Base-by-base conservation (phyloP, 1,140 invertebrate genomes). In the Orussus abietinus region DNA sequence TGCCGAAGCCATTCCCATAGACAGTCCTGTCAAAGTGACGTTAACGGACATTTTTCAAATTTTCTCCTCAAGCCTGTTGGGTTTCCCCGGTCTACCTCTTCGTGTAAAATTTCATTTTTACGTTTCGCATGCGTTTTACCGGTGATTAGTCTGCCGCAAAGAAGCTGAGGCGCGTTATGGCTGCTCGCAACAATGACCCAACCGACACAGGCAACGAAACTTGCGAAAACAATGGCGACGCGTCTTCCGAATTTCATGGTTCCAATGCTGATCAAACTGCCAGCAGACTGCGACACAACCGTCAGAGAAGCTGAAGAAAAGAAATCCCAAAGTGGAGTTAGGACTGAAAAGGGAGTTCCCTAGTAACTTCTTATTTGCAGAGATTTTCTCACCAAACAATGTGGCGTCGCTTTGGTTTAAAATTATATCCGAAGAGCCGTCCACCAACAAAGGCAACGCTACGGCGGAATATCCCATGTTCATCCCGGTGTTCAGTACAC, bases 111-210 rank as follows among this genome's bases (percentile, higher is more conserved):
- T n/a, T n/a, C n/a, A n/a, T n/a, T n/a, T n/a, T n/a, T n/a, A n/a
- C n/a, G n/a, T n/a, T n/a, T n/a, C n/a, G n/a, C n/a, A n/a, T n/a
- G n/a, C n/a, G n/a, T n/a, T 36, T 40, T 36, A 57, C 67, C 65
- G 5, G 67, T 72, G 9, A 77, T 39, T 22, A 76, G 51, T 45
- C 76, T 59, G 2, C 74, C 75, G n/a, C 66, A 19, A 20, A 65
- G 64, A 26, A 76, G 45, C 4, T 61, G 43, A 7, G 37, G 4
- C 17, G 64, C 38, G 35, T 31, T 45, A 22, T 59, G 38, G 34
- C 59, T 42, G 41, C 60, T 58, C 12, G 61, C 59, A 33, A 79
- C 73, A 0, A 69, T 15, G 2, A 69, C 28, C 71, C 75, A 80
- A n/a, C 77, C 75, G 11, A 66, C 14, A 7, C 72, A 29, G 45